Conservation (phyloP, 2,888 invertebrate genomes). For the Rhamnusium bicolor region DNA sequence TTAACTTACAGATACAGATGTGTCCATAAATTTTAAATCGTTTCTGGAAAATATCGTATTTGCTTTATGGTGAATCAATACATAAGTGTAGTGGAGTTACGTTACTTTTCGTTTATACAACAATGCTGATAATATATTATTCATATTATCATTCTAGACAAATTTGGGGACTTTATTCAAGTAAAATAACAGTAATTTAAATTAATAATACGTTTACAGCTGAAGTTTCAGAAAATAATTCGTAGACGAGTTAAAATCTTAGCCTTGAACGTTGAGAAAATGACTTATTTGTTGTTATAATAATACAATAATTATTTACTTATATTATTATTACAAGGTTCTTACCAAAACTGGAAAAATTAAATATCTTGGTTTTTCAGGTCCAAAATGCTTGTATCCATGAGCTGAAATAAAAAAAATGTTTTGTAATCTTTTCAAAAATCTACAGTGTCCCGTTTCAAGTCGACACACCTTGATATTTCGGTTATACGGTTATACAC, state of each 20-base stretch:
- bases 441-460: no score
- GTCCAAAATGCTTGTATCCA: background rate
- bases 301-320: background rate
- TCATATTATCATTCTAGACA: background rate
- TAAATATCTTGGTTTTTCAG: background rate
- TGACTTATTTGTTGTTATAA: no score
- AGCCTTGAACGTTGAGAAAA: background rate
- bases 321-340: background rate
- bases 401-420: background rate
- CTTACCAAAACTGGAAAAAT: background rate
- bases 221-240: background rate
- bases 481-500: no score
- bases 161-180: background rate
- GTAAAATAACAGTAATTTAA: background rate
- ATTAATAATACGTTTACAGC: background rate
- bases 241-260: background rate
- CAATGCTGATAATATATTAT: no score
- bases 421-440: no score
- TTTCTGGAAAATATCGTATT: conserved; percentile 4
- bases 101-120: background rate
- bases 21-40: conserved; percentile 14
- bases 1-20: background rate
- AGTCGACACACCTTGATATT: no score
- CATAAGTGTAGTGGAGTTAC: background rate
- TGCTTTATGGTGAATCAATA: background rate